A percentile compares a stretch with the other conserved stretches of the same genome.
Conservation (phyloP, 1,140 invertebrate genomes). For the Heterodera carotae region DNA sequence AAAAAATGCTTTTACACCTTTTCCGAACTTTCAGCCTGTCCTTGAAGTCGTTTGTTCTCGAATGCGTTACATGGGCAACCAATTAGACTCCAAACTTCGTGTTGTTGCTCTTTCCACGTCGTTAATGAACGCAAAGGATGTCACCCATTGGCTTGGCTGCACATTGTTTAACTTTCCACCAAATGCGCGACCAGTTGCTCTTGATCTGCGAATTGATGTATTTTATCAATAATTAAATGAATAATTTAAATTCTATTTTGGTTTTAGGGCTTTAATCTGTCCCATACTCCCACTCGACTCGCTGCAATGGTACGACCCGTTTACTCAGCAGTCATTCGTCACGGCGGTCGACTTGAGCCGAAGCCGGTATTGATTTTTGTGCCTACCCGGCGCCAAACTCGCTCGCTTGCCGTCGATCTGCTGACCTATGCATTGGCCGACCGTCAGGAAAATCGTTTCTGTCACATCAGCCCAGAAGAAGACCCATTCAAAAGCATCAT, state of each 20-base stretch:
- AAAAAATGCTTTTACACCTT: neutral
- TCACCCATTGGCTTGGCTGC: slow-evolving; percentile 94
- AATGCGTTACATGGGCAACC: slow-evolving; percentile 94
- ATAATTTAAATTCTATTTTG: slow-evolving; percentile 30
- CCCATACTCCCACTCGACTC: slow-evolving; percentile 89
- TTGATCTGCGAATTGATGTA: slow-evolving; percentile 87
- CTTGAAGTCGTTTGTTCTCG: slow-evolving; percentile 95
- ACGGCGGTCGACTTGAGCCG: slow-evolving; percentile 74
- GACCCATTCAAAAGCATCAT: slow-evolving; percentile 68
- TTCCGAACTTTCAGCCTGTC: slow-evolving; percentile 72
- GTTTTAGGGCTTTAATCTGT: slow-evolving; percentile 84
- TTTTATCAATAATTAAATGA: neutral
- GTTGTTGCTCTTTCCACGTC: slow-evolving; percentile 94
- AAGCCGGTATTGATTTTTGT: slow-evolving; percentile 96
- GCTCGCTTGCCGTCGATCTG: slow-evolving; percentile 90
- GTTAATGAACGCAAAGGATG: slow-evolving; percentile 89
- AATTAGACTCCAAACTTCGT: slow-evolving; percentile 84
- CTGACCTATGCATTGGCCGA: slow-evolving; percentile 89
- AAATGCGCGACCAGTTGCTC: slow-evolving; percentile 86
- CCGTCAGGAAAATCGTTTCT: slow-evolving; percentile 79
- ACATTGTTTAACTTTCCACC: slow-evolving; percentile 98
- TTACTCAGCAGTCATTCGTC: slow-evolving; percentile 86
- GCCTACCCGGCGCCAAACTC: slow-evolving; percentile 86
- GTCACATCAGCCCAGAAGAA: slow-evolving; percentile 78
- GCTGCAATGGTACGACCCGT: slow-evolving; percentile 96